These are phyloP conservation scores for Picathartes gymnocephalus DNA, from an alignment of 2,113 vertebrate species.

Conservation along the genomic window DNA sequence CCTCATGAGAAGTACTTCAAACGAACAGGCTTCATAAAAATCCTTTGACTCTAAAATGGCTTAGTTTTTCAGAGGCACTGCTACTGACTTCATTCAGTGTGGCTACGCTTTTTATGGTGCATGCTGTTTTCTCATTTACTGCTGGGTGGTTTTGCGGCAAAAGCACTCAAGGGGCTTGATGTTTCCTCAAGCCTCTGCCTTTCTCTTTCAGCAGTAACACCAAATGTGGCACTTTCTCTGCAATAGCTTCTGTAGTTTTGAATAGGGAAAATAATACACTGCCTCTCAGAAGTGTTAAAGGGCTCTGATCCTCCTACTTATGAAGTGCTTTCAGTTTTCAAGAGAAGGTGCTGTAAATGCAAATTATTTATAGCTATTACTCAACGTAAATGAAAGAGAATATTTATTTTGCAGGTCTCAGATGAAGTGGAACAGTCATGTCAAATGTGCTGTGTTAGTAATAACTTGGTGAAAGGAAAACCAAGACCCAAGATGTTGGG, in stretches of 20 bases:
- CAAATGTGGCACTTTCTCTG: neutral
- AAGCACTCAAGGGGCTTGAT: neutral
- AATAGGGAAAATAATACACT: neutral
- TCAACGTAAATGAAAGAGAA: neutral
- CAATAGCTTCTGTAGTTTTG: neutral
- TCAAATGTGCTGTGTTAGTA: neutral
- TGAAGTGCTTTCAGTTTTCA: neutral
- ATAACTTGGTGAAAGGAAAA: neutral
- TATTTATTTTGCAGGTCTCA: neutral
- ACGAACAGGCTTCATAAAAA: neutral
- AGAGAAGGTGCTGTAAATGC: neutral
- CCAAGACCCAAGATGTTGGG: neutral
- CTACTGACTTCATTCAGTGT: neutral
- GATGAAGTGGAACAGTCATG: neutral
- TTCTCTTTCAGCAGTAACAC: neutral
- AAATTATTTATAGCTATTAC: neutral
- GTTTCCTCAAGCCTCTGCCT: neutral
- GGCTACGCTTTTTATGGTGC: neutral
- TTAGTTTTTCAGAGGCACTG: neutral
- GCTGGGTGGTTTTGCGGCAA: neutral
- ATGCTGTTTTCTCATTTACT: neutral
- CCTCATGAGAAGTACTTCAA: neutral
- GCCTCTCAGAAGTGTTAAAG: neutral
- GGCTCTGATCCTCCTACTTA: neutral
- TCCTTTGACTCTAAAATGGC: neutral